Evolutionary conservation across 2,797 vertebrate genomes (phyloP).

Genomic region (Salmo trutta): DNA sequence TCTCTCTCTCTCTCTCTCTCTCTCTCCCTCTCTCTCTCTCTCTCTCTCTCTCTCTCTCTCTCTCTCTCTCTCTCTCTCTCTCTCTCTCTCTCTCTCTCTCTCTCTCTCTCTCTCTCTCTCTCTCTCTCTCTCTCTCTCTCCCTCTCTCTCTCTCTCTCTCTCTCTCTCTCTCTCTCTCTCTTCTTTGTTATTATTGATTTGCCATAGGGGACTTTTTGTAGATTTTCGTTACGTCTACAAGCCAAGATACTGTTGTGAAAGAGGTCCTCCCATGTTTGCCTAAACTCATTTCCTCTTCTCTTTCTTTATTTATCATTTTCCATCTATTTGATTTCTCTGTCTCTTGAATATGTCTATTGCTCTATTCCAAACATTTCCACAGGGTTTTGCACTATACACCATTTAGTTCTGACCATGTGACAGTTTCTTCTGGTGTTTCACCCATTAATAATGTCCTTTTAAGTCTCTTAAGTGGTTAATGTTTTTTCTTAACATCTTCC

Average conservation of each 20-base stretch:
- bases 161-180: slow-evolving; percentile 1
- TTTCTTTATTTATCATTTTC: neutral
- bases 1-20: no score
- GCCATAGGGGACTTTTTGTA: neutral
- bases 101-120: neutral
- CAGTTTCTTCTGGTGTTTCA: neutral
- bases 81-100: slow-evolving; percentile 9
- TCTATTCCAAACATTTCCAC: neutral
- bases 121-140: slow-evolving; percentile 24
- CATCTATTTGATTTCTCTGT: neutral
- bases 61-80: slow-evolving; percentile 28
- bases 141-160: slow-evolving; percentile 28
- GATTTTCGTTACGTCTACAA: neutral
- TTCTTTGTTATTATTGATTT: neutral
- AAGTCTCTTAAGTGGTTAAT: neutral
- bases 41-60: slow-evolving; percentile 7
- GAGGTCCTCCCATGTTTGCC: neutral
- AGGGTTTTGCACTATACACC: neutral
- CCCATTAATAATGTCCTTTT: neutral
- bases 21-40: no score
- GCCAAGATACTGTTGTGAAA: neutral
- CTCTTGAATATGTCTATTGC: neutral
- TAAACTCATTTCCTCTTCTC: neutral
- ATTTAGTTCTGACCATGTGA: neutral
- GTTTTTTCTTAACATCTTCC: neutral